A percentile compares a stretch with the other conserved stretches of the same genome.
phyloP scores from a whole-genome alignment of 2,797 vertebrate species.

The Parambassis ranga region DNA sequence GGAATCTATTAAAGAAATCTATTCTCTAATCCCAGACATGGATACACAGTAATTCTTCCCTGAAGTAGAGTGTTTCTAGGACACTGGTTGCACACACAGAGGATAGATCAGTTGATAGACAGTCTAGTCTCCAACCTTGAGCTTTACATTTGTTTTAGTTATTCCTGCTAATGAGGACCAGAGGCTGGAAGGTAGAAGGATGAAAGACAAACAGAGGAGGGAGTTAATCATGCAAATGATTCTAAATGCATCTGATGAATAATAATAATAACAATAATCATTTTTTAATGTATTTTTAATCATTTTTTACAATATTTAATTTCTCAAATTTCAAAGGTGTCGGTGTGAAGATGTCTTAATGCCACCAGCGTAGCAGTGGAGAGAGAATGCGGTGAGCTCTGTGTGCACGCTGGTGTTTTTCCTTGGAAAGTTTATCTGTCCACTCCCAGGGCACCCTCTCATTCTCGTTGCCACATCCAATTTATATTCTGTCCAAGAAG shows the following conservation, averaged over 20 bases:
- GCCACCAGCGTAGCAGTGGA: not conserved
- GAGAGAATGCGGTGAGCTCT: not conserved
- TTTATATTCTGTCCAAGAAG: slow-evolving; percentile 38
- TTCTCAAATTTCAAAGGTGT: slow-evolving; percentile 19
- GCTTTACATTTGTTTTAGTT: slow-evolving; percentile 6
- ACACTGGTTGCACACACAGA: not conserved
- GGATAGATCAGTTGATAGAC: not conserved
- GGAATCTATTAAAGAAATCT: too few species aligned
- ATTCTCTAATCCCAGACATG: too few species aligned
- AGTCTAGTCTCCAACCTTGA: not conserved
- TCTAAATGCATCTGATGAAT: slow-evolving; percentile 10
- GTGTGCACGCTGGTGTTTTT: slow-evolving; percentile 32
- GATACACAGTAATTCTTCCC: too few species aligned
- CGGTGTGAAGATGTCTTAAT: slow-evolving; percentile 29
- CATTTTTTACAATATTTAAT: not conserved
- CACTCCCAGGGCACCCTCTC: slow-evolving; percentile 32
- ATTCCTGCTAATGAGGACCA: slow-evolving; percentile 14
- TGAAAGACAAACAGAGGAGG: not conserved
- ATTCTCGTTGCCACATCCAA: slow-evolving; percentile 59
- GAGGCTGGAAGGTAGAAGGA: not conserved
- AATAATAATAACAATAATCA: slow-evolving; percentile 14
- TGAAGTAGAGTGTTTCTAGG: too few species aligned
- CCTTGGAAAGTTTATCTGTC: slow-evolving; percentile 47
- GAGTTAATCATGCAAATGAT: not conserved
- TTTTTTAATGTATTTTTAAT: too few species aligned